These are phyloP conservation scores for Melanitta fusca DNA, from an alignment of 2,797 vertebrate genomes.

Conservation along the genomic window DNA sequence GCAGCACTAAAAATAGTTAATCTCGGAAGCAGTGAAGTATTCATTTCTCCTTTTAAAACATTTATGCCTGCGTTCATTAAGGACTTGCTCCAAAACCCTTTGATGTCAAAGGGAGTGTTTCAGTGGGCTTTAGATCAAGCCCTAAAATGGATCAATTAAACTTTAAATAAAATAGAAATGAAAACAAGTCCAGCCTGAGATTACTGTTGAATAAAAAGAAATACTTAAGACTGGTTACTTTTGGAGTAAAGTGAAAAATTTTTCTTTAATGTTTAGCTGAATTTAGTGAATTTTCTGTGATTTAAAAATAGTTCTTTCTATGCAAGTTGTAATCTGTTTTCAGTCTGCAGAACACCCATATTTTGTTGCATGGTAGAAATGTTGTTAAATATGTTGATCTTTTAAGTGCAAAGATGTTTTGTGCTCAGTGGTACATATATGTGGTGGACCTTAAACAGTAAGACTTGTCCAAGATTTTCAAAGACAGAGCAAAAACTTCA, in stretches of 20 bases:
- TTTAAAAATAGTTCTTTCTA: neutral
- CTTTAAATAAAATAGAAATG: conserved; percentile 25
- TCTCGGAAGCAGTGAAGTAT: conserved; percentile 43
- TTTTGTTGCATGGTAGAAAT: neutral
- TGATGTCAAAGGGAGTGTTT: conserved; percentile 46
- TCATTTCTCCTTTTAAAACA: conserved; percentile 40
- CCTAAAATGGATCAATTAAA: conserved; percentile 34
- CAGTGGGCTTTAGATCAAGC: neutral
- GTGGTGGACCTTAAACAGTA: neutral
- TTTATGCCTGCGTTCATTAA: conserved; percentile 43
- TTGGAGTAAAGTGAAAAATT: neutral
- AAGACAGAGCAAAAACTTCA: neutral
- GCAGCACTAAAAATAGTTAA: conserved; percentile 50
- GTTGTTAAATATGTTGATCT: neutral
- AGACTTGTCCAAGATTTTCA: neutral
- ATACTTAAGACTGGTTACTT: neutral
- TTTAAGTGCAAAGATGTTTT: neutral
- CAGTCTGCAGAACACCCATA: neutral
- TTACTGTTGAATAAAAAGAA: neutral
- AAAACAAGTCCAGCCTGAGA: neutral
- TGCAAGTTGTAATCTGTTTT: neutral
- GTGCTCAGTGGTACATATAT: neutral
- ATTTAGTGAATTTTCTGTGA: neutral
- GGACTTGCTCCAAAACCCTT: conserved; percentile 9
- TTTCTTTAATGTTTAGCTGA: neutral